These are phyloP conservation scores for Sipha flava DNA, from an alignment of 1,140 invertebrate genomes.

Conservation along the genomic window DNA sequence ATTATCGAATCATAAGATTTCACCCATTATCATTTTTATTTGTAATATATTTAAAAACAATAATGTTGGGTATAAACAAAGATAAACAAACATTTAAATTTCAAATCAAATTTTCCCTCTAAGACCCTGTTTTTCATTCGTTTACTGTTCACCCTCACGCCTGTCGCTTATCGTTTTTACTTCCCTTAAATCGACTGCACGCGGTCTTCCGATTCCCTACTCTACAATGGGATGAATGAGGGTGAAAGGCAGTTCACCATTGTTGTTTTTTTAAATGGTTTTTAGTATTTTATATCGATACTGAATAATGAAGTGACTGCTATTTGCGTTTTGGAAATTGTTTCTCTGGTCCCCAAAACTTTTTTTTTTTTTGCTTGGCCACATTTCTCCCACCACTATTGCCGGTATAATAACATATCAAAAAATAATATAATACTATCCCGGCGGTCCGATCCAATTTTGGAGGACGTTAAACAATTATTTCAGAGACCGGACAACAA, in stretches of 20 bases:
- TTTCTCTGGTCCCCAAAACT: conserved; percentile 2
- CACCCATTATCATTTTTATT: not conserved
- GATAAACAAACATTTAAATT: not conserved
- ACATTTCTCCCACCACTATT: not conserved
- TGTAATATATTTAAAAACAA: not conserved
- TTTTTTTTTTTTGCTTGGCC: not conserved
- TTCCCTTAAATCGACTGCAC: not conserved
- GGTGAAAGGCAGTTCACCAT: not conserved
- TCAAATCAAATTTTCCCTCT: conserved; percentile 5
- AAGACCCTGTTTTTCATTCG: not conserved
- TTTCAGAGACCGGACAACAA: conserved; percentile 27
- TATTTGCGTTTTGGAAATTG: conserved; percentile 20
- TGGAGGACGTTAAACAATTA: conserved; percentile 29
- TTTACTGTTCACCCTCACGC: not conserved
- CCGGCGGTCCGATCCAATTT: conserved; percentile 15
- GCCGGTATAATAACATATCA: conserved; percentile 8
- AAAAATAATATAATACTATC: conserved; percentile 24
- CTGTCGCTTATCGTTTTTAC: conserved; percentile 6
- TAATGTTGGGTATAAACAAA: not conserved
- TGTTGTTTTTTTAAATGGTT: conserved; percentile 25
- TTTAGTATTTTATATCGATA: conserved; percentile 28
- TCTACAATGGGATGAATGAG: not conserved
- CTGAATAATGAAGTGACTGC: conserved; percentile 24
- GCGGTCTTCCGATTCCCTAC: not conserved
- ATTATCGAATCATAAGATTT: not conserved